Percentiles rank a stretch among this genome's conserved stretches.
Evolutionary conservation across 1,140 invertebrate genomes (phyloP).

Genomic region (Drosophila gunungcola): DNA sequence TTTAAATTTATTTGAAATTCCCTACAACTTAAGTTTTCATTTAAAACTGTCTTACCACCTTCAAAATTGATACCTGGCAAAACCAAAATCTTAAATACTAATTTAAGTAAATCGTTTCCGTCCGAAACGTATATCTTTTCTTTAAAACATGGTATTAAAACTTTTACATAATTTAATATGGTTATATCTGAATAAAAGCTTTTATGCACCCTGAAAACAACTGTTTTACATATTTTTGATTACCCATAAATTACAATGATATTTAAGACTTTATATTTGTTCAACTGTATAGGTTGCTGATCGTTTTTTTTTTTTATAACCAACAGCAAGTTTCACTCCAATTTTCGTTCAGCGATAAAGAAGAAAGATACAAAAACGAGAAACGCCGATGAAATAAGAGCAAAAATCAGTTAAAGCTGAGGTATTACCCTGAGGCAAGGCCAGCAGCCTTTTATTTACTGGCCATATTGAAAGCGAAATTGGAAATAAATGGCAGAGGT

Average conservation of each 20-base stretch:
- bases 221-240: neutral
- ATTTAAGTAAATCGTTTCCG: too few relatives aligned
- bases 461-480: constrained; percentile 29
- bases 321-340: constrained; percentile 5
- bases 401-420: constrained; percentile 4
- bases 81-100: too few relatives aligned
- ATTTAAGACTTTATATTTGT: neutral
- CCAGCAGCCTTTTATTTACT: neutral
- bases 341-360: constrained; percentile 2
- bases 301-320: neutral
- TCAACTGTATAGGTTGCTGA: neutral
- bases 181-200: too few relatives aligned
- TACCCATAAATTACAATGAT: neutral
- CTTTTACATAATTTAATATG: neutral
- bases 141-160: too few relatives aligned
- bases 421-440: constrained; percentile 24
- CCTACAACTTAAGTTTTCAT: too few relatives aligned
- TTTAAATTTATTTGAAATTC: too few relatives aligned
- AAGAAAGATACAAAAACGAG: neutral
- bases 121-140: too few relatives aligned
- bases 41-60: too few relatives aligned
- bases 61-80: too few relatives aligned
- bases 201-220: neutral
- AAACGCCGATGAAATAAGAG: constrained; percentile 2
- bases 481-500: constrained; percentile 9